These are phyloP conservation scores for Schizopygopsis pylzovi DNA, from an alignment of 2,797 vertebrate species.

Conservation along the genomic window DNA sequence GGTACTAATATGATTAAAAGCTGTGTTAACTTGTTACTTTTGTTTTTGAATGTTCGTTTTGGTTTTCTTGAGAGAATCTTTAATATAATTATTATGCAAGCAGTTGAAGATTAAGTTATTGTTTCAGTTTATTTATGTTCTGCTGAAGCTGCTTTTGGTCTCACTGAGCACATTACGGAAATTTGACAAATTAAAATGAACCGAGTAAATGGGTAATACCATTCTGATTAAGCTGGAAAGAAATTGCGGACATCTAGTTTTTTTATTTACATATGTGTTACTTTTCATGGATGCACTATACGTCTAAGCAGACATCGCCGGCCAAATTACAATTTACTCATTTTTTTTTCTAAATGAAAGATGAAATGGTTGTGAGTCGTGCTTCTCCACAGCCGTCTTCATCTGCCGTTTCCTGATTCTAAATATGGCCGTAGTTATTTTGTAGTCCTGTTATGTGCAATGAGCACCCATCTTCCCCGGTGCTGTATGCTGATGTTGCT, in stretches of 20 bases:
- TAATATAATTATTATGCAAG: conserved; percentile 69
- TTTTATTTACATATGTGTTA: background rate
- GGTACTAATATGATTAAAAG: conserved; percentile 71
- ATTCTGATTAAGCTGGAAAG: background rate
- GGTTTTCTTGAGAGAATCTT: conserved; percentile 51
- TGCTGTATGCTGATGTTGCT: conserved; percentile 61
- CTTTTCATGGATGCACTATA: background rate
- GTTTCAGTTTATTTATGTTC: conserved; percentile 50
- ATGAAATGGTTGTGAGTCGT: conserved; percentile 22
- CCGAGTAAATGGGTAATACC: background rate
- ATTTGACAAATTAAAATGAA: background rate
- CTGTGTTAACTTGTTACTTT: conserved; percentile 48
- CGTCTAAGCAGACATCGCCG: background rate
- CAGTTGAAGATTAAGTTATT: conserved; percentile 79
- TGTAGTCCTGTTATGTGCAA: conserved; percentile 45
- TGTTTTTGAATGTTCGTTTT: conserved; percentile 47
- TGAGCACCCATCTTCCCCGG: conserved; percentile 52
- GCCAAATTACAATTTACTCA: conserved; percentile 10
- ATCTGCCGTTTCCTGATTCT: conserved; percentile 35
- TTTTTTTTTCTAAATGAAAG: background rate
- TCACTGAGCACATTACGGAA: conserved; percentile 17
- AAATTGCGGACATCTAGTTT: background rate
- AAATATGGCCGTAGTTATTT: conserved; percentile 37
- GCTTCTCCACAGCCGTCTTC: conserved; percentile 27
- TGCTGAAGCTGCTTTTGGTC: conserved; percentile 47